Base-by-base conservation (phyloP, 2,113 vertebrate species). In the Delphinus delphis region DNA sequence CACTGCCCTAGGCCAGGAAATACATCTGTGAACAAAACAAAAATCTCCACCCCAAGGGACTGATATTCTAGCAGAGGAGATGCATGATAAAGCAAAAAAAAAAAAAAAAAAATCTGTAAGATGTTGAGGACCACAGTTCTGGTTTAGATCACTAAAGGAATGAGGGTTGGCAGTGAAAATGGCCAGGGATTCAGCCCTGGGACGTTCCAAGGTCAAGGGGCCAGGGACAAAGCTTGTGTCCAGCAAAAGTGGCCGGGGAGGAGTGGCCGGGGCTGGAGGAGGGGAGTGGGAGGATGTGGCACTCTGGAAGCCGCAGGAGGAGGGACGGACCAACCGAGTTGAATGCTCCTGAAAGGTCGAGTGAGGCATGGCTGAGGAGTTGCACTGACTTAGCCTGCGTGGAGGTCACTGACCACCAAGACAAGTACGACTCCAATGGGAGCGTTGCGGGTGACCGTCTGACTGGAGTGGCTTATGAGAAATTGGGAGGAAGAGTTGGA, bases 31-130 rank as follows among this genome's bases (percentile, higher is more conserved):
- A 79, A 13, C 70, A 47, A 26, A 77, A n/a, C 23, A 55, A 21
- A 25, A 6, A 4, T 7, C n/a, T 62, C 9, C 6, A 1, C 25
- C 9, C 47, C 2, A 0, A 2, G 33, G 41, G 33, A 18, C 36
- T 36, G 14, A 26, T 6, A 1, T n/a, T 15, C 47, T 1, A n/a
- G 60, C 38, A n/a, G 47, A 33, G 12, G 8, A 33, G n/a, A 11
- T 1, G 1, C 25, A 26, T 6, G 12, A 5, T 4, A 2, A 31
- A 21, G 26, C 7, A 23, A 5, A 1, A 26, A 18, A 15, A 2
- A 60, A 53, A 53, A 38, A 21, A 2, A 18, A 21, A 8, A 14
- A 53, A 23, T 44, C 70, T 20, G 10, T 14, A 26, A 63, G 41
- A 25, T 53, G 65, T 7, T 6, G 33, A 58, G 68, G 63, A 3